Conservation (phyloP, 1,140 invertebrate genomes). For the Drosophila melanogaster region Release_6_plus_ISO1_MT NT_033777.3:17314501-17315000, state of each 20-base stretch:
- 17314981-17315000: conserved; percentile 10
- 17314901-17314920: conserved; percentile 35
- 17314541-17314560: conserved; percentile 58
- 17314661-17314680: conserved; percentile 10
- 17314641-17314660: neutral
- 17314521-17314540: conserved; percentile 71
- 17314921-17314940: neutral
- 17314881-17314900: conserved; percentile 46
- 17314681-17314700: conserved; percentile 59
- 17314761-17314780: conserved; percentile 18
- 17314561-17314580: conserved; percentile 54
- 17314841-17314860: conserved; percentile 60
- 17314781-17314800: conserved; percentile 34
- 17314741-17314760: conserved; percentile 15
- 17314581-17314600: conserved; percentile 55
- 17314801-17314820: conserved; percentile 22
- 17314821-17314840: conserved; percentile 51
- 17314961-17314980: neutral
- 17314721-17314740: conserved; percentile 30
- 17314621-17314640: neutral
- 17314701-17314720: conserved; percentile 57
- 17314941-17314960: neutral
- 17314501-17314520: conserved; percentile 78
- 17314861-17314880: conserved; percentile 54
- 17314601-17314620: conserved; percentile 19